phyloP scores from a whole-genome alignment of 2,113 vertebrate species.

The Pavo muticus region DNA sequence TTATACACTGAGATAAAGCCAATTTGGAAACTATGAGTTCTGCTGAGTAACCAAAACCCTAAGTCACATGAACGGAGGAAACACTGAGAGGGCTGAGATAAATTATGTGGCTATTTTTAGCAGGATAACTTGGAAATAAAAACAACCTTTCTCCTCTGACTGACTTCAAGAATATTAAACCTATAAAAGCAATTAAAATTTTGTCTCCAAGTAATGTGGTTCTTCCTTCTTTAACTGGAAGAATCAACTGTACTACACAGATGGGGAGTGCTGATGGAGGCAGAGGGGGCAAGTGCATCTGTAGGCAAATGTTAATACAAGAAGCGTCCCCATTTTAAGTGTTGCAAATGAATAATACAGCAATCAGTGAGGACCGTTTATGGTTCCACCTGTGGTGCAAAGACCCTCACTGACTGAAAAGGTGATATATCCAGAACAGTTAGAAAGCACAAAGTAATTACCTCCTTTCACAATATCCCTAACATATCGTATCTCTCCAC shows the following conservation, averaged over 20 bases:
- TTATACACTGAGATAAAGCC: not conserved
- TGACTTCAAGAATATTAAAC: not conserved
- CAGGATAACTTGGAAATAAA: not conserved
- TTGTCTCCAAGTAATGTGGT: not conserved
- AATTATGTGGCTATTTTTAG: conserved; percentile 46
- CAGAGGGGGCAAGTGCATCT: not conserved
- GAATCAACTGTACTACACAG: accelerated
- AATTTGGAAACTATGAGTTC: conserved; percentile 44
- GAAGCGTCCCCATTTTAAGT: not conserved
- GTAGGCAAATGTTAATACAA: not conserved
- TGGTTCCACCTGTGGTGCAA: not conserved
- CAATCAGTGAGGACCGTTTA: not conserved
- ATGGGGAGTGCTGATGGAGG: not conserved
- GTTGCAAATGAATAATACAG: not conserved
- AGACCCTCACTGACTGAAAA: not conserved
- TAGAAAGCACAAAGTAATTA: not conserved
- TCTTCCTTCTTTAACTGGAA: not conserved
- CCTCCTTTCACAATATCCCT: not conserved
- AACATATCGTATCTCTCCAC: accelerated
- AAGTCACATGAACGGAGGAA: conserved; percentile 60
- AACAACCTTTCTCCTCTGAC: not conserved
- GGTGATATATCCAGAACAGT: not conserved
- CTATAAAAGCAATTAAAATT: not conserved
- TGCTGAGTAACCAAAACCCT: conserved; percentile 10
- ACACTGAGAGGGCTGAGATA: conserved; percentile 8